phyloP scores from a whole-genome alignment of 1,140 invertebrate species.

The Popillia japonica region DNA sequence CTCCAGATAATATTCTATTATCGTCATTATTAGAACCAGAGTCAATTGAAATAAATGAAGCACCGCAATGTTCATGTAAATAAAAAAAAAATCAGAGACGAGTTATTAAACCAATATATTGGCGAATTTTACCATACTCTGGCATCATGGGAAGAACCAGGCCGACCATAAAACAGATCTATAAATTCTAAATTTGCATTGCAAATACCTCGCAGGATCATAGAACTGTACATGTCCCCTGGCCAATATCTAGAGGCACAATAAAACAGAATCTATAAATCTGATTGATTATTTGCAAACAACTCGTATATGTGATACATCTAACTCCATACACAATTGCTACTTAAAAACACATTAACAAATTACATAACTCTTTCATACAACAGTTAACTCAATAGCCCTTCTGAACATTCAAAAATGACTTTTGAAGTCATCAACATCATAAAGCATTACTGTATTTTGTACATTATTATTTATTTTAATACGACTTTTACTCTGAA shows the following conservation, averaged over 20 bases:
- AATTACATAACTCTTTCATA: too few species aligned
- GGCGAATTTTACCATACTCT: conserved; percentile 54
- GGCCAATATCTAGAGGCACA: neutral
- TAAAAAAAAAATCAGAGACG: neutral
- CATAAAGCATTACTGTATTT: too few species aligned
- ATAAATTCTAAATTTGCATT: conserved; percentile 56
- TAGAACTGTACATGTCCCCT: conserved; percentile 57
- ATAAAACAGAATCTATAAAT: neutral
- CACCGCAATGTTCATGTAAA: neutral
- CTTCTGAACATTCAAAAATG: neutral
- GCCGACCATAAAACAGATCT: conserved; percentile 58
- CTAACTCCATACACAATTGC: neutral
- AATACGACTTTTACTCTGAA: too few species aligned
- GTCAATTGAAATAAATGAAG: neutral
- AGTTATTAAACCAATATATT: neutral
- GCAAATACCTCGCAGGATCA: conserved; percentile 60
- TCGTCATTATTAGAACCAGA: neutral
- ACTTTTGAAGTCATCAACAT: neutral
- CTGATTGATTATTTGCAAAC: neutral
- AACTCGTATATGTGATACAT: neutral
- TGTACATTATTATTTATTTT: too few species aligned
- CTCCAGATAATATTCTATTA: neutral
- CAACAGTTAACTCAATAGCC: neutral
- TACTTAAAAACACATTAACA: too few species aligned
- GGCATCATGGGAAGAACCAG: conserved; percentile 55